phyloP scores from a whole-genome alignment of 2,797 vertebrate species.

The Salarias fasciatus region DNA sequence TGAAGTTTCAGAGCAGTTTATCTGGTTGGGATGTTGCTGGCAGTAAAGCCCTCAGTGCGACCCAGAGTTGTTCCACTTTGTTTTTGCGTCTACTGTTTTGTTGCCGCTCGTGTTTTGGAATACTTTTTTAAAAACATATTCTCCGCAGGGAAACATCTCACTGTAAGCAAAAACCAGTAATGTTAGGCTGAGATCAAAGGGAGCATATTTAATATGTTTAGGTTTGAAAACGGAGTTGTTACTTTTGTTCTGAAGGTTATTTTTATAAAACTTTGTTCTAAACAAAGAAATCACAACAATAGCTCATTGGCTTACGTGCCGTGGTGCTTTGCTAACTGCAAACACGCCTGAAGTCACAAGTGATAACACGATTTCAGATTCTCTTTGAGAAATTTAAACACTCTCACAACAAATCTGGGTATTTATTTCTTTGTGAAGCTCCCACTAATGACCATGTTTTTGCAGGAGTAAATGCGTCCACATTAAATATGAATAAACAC shows the following conservation, averaged over 20 bases:
- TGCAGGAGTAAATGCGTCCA: constrained; percentile 66
- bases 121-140: constrained; percentile 34
- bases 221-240: constrained; percentile 77
- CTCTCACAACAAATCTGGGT: constrained; percentile 72
- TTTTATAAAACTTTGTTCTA: constrained; percentile 76
- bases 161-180: constrained; percentile 68
- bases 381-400: constrained; percentile 82
- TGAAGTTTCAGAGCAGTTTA: constrained; percentile 17
- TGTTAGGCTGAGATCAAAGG: constrained; percentile 77
- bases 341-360: constrained; percentile 76
- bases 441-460: constrained; percentile 76
- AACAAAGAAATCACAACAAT: constrained; percentile 76
- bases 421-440: constrained; percentile 71
- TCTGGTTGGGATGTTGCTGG: constrained; percentile 21
- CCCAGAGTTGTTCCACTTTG: constrained; percentile 41
- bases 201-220: constrained; percentile 83
- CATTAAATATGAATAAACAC: constrained; percentile 84
- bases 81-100: constrained; percentile 42
- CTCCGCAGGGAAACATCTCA: constrained; percentile 64
- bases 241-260: constrained; percentile 71
- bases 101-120: constrained; percentile 51
- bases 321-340: constrained; percentile 41
- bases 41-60: constrained; percentile 62
- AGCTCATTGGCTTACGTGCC: constrained; percentile 44
- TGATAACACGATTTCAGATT: constrained; percentile 75